Percentiles rank a stretch among this genome's conserved stretches.
phyloP scores from a whole-genome alignment of 2,113 vertebrate species.

The Semicossyphus pulcher region DNA sequence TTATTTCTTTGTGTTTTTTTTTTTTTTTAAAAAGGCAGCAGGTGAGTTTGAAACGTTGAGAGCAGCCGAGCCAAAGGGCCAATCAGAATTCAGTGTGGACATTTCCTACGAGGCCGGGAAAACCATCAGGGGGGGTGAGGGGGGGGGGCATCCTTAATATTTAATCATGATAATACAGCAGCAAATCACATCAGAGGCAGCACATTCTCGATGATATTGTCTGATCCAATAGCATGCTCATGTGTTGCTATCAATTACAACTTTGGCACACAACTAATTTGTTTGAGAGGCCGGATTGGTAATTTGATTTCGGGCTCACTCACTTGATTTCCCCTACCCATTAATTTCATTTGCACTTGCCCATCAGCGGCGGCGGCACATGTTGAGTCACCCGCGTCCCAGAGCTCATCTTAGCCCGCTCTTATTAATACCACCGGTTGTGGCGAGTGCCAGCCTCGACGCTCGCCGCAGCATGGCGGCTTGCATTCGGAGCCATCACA shows the following conservation, averaged over 20 bases:
- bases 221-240: slow-evolving; percentile 79
- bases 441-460: slow-evolving; percentile 73
- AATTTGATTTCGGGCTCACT: slow-evolving; percentile 86
- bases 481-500: slow-evolving; percentile 58
- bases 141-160: slow-evolving; percentile 80
- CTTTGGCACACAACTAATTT: slow-evolving; percentile 87
- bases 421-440: slow-evolving; percentile 80
- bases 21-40: slow-evolving; percentile 21
- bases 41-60: slow-evolving; percentile 15
- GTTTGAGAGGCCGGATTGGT: slow-evolving; percentile 81
- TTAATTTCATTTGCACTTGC: slow-evolving; percentile 86
- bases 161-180: slow-evolving; percentile 81
- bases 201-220: slow-evolving; percentile 82
- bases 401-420: slow-evolving; percentile 81
- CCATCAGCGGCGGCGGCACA: slow-evolving; percentile 81
- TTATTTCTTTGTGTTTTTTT: slow-evolving; percentile 23
- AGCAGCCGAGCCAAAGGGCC: slow-evolving; percentile 16
- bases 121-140: slow-evolving; percentile 57
- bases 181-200: slow-evolving; percentile 83
- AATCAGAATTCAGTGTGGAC: slow-evolving; percentile 50
- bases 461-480: slow-evolving; percentile 45
- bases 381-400: slow-evolving; percentile 82
- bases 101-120: slow-evolving; percentile 50
- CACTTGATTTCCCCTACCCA: slow-evolving; percentile 87
- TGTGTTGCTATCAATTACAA: slow-evolving; percentile 87